Conservation (phyloP, 2,113 vertebrate genomes). For the Gallinago jamesoni region DNA sequence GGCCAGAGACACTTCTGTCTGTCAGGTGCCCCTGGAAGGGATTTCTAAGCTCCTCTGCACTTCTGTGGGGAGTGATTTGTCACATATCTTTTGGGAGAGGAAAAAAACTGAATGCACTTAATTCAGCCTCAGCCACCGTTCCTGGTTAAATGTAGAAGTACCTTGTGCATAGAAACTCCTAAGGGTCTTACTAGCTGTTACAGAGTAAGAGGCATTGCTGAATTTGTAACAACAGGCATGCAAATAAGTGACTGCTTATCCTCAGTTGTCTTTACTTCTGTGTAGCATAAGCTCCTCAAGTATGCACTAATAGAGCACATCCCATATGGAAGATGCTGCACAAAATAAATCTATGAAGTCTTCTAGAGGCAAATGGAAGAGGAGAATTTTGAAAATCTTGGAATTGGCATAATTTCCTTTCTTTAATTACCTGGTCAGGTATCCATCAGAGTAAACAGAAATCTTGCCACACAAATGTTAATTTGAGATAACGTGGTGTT, state of each 20-base stretch:
- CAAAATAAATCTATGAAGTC: neutral
- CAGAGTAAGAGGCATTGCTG: neutral
- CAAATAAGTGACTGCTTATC: neutral
- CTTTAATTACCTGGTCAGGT: neutral
- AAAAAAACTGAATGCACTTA: neutral
- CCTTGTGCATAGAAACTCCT: neutral
- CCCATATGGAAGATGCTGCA: neutral
- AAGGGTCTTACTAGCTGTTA: neutral
- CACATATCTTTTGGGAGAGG: neutral
- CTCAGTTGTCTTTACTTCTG: neutral
- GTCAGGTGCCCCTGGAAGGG: neutral
- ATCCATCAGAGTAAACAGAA: neutral
- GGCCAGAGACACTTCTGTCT: neutral
- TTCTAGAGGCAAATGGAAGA: neutral
- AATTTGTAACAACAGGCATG: neutral
- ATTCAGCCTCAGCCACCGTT: neutral
- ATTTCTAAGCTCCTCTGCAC: neutral
- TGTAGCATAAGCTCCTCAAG: neutral
- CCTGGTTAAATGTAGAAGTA: neutral
- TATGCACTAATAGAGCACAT: neutral
- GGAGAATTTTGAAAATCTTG: neutral
- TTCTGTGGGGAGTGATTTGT: neutral
- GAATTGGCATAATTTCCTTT: neutral
- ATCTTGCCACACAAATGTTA: neutral
- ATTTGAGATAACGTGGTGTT: neutral